A percentile compares a stretch with the other conserved stretches of the same genome.
These are phyloP conservation scores for Condylura cristata DNA, from an alignment of 2,113 vertebrate species.

Conservation along the genomic window DNA sequence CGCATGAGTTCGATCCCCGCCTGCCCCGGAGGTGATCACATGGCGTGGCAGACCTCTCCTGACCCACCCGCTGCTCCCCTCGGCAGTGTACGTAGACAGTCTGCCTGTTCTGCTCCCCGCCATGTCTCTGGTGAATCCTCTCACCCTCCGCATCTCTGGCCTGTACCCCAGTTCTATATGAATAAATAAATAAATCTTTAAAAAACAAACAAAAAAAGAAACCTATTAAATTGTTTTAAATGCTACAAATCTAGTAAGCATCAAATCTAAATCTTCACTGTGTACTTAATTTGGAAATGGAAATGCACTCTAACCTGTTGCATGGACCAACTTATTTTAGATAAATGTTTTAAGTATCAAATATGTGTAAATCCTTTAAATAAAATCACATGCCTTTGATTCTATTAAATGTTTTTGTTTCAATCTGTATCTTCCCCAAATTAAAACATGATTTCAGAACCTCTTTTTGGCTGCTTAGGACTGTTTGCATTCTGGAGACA, in stretches of 20 bases:
- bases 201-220: too few relatives aligned
- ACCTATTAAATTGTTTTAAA: constrained; percentile 25
- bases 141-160: too few relatives aligned
- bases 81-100: too few relatives aligned
- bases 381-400: constrained; percentile 12
- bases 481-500: not conserved
- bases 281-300: constrained; percentile 31
- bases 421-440: constrained; percentile 39
- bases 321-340: constrained; percentile 20
- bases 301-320: not conserved
- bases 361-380: not conserved
- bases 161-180: too few relatives aligned
- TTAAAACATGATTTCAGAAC: not conserved
- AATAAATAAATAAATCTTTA: too few relatives aligned
- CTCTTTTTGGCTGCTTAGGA: not conserved
- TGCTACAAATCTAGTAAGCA: not conserved
- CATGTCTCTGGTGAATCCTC: too few relatives aligned
- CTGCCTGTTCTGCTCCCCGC: too few relatives aligned
- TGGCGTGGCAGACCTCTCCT: too few relatives aligned
- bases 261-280: not conserved
- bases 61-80: too few relatives aligned
- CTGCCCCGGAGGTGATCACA: too few relatives aligned
- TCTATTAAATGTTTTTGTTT: constrained; percentile 20
- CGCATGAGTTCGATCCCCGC: too few relatives aligned
- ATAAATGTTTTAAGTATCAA: constrained; percentile 46